phyloP scores from a whole-genome alignment of 2,888 invertebrate genomes.

The Cryptophagus acutangulus region DNA sequence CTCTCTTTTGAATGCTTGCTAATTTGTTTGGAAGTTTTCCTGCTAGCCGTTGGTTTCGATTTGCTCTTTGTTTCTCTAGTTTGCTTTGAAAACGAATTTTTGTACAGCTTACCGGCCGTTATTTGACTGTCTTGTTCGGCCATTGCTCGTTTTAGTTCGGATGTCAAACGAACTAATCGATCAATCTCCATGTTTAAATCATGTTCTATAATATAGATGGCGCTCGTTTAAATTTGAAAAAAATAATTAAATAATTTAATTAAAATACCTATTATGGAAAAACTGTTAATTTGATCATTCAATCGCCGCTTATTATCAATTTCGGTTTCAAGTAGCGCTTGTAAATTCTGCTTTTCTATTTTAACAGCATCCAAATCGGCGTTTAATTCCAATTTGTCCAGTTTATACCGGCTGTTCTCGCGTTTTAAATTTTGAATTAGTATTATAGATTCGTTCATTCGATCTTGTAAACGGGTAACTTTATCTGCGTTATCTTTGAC shows the following conservation, averaged over 20 bases:
- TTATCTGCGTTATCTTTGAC: constrained; percentile 57
- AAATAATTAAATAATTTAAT: constrained; percentile 1
- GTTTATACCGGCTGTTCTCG: constrained; percentile 47
- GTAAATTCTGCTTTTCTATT: constrained; percentile 56
- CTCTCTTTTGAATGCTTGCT: too few relatives aligned
- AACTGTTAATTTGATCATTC: constrained; percentile 55
- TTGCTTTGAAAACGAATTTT: too few relatives aligned
- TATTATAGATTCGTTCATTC: constrained; percentile 47
- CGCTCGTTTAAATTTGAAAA: neutral
- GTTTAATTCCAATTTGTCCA: constrained; percentile 47
- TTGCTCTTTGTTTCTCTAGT: neutral
- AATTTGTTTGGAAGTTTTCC: neutral
- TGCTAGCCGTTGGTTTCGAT: neutral
- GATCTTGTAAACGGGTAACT: constrained; percentile 48
- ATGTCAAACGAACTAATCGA: constrained; percentile 46
- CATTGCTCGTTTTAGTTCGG: constrained; percentile 47
- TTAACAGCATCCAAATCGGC: constrained; percentile 50
- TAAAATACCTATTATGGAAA: constrained; percentile 54
- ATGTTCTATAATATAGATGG: constrained; percentile 45
- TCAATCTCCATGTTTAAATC: constrained; percentile 53
- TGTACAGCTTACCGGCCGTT: neutral
- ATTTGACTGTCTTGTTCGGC: constrained; percentile 46
- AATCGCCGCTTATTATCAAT: constrained; percentile 55
- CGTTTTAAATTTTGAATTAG: constrained; percentile 51
- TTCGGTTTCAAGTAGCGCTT: constrained; percentile 53